Evolutionary conservation across 2,113 vertebrate genomes (phyloP).

Genomic region (Phyllostomus hastatus): DNA sequence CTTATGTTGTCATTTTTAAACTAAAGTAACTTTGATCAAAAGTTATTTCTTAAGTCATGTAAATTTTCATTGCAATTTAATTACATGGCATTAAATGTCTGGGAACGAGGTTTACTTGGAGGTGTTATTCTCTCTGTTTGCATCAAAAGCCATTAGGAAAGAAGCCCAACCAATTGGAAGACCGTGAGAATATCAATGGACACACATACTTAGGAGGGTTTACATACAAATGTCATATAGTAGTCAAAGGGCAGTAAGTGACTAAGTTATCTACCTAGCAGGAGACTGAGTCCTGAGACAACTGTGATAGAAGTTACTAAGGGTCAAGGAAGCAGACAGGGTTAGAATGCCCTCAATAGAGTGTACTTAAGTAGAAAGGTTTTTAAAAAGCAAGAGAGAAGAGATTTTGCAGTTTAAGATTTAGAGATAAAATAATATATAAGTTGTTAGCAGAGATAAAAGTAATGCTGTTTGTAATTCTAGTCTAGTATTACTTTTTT

Average conservation of each 20-base stretch:
- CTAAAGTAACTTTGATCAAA: neutral
- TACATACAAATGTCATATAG: neutral
- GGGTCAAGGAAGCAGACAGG: neutral
- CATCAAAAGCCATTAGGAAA: neutral
- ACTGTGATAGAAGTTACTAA: neutral
- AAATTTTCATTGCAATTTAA: constrained; percentile 20
- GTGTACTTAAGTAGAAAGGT: neutral
- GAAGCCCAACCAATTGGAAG: neutral
- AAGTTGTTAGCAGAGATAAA: neutral
- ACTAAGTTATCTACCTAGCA: neutral
- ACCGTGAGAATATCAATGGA: neutral
- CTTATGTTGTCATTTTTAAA: neutral
- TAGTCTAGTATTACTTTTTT: neutral
- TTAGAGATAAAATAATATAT: neutral
- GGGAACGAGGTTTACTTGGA: neutral
- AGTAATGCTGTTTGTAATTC: neutral
- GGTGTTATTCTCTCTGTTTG: neutral
- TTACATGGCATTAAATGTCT: neutral
- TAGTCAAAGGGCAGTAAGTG: neutral
- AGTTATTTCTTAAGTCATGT: neutral
- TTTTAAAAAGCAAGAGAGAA: neutral
- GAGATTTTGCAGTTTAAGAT: neutral
- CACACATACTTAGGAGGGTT: neutral
- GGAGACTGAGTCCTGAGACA: neutral
- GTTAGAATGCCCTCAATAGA: neutral